Percentiles rank a stretch among this genome's conserved stretches.
phyloP scores from a whole-genome alignment of 2,113 vertebrate species.

The Cynopterus brachyotis region DNA sequence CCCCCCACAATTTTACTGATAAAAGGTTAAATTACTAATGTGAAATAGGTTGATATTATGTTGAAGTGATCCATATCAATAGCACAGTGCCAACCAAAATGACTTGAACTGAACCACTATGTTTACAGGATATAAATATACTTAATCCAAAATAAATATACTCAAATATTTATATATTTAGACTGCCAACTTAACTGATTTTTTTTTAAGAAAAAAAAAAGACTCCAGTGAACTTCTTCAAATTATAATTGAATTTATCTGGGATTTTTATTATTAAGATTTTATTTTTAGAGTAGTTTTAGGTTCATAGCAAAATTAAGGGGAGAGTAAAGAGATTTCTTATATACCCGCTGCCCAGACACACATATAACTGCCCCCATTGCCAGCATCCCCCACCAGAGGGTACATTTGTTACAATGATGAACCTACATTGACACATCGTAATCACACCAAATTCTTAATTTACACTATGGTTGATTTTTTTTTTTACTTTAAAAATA shows the following conservation, averaged over 20 bases:
- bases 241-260: slow-evolving; percentile 1
- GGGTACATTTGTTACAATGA: not conserved
- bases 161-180: slow-evolving; percentile 30
- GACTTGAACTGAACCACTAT: not conserved
- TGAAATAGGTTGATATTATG: not conserved
- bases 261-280: not conserved
- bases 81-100: not conserved
- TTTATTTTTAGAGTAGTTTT: not conserved
- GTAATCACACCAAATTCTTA: not conserved
- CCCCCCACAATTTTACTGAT: not conserved
- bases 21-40: not conserved
- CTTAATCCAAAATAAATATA: not conserved
- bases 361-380: not conserved
- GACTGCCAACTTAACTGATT: not conserved
- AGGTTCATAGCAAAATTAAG: not conserved
- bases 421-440: not conserved
- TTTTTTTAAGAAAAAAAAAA: not conserved
- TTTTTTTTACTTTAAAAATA: not conserved
- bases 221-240: not conserved
- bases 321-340: not conserved
- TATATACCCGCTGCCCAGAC: not conserved
- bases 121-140: slow-evolving; percentile 13
- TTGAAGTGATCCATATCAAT: not conserved
- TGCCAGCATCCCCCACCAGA: not conserved
- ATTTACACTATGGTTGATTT: not conserved